phyloP scores from a whole-genome alignment of 2,113 vertebrate species.

The Syrrhaptes paradoxus region DNA sequence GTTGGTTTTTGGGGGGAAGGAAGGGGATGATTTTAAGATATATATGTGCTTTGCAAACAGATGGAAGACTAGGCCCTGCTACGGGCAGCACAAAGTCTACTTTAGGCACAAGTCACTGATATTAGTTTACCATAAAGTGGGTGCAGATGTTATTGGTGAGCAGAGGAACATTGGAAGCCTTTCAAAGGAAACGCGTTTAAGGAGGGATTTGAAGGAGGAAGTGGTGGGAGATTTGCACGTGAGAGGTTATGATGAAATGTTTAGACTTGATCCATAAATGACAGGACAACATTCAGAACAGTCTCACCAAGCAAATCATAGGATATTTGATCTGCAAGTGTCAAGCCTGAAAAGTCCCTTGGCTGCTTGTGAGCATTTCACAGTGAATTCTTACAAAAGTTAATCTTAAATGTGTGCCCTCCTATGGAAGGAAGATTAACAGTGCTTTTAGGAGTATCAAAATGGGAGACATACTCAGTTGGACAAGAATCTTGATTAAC shows the following conservation, averaged over 20 bases:
- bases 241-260: constrained; percentile 55
- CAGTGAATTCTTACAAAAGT: constrained; percentile 13
- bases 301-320: constrained; percentile 44
- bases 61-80: background rate
- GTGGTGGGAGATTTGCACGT: constrained; percentile 48
- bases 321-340: constrained; percentile 51
- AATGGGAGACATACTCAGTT: background rate
- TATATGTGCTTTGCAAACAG: background rate
- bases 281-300: constrained; percentile 55
- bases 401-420: constrained; percentile 4
- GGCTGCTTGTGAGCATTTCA: constrained; percentile 39
- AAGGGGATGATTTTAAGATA: background rate
- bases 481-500: constrained; percentile 2
- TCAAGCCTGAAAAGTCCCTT: constrained; percentile 40
- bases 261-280: constrained; percentile 52
- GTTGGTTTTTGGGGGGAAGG: background rate
- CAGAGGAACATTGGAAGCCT: constrained; percentile 35
- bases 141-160: constrained; percentile 60
- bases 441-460: constrained; percentile 10
- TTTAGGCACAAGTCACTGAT: background rate
- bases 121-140: constrained; percentile 51
- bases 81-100: background rate
- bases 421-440: constrained; percentile 29
- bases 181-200: constrained; percentile 64
- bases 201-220: constrained; percentile 70